These are phyloP conservation scores for Drosophila sproati DNA, from an alignment of 1,140 invertebrate genomes.

Conservation along the genomic window DNA sequence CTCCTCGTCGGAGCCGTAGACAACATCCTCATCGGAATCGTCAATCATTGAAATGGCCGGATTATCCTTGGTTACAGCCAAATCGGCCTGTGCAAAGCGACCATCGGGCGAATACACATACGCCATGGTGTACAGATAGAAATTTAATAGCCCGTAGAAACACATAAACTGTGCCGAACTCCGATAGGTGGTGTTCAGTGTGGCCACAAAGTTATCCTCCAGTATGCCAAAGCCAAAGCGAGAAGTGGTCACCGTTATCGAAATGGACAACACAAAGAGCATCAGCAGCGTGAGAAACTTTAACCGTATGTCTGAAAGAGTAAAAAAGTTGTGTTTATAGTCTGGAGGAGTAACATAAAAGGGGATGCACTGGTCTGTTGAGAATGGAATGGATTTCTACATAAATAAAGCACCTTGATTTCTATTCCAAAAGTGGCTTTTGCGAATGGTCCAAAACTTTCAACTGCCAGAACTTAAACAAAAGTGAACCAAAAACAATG, in stretches of 20 bases:
- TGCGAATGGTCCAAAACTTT: too few species aligned
- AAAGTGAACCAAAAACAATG: too few species aligned
- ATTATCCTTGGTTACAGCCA: constrained; percentile 97
- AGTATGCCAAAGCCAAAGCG: constrained; percentile 94
- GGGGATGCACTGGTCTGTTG: background rate
- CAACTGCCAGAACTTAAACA: too few species aligned
- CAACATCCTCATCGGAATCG: constrained; percentile 98
- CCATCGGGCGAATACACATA: constrained; percentile 96
- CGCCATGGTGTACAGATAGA: constrained; percentile 96
- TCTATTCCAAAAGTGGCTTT: too few species aligned
- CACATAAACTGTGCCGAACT: constrained; percentile 97
- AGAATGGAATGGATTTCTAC: background rate
- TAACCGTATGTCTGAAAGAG: constrained; percentile 91
- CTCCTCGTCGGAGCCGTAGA: constrained; percentile 97
- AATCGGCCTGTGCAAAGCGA: constrained; percentile 93
- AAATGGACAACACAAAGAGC: constrained; percentile 92
- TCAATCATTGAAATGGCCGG: constrained; percentile 99
- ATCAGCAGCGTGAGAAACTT: constrained; percentile 96
- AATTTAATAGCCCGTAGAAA: constrained; percentile 97
- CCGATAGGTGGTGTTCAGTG: constrained; percentile 93
- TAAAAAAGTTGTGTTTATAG: background rate
- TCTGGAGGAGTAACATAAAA: background rate
- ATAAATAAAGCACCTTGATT: too few species aligned
- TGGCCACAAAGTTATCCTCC: constrained; percentile 97
- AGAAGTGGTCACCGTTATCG: constrained; percentile 90